Base-by-base conservation (phyloP, 2,888 invertebrate species). In the Clostera curtula region DNA sequence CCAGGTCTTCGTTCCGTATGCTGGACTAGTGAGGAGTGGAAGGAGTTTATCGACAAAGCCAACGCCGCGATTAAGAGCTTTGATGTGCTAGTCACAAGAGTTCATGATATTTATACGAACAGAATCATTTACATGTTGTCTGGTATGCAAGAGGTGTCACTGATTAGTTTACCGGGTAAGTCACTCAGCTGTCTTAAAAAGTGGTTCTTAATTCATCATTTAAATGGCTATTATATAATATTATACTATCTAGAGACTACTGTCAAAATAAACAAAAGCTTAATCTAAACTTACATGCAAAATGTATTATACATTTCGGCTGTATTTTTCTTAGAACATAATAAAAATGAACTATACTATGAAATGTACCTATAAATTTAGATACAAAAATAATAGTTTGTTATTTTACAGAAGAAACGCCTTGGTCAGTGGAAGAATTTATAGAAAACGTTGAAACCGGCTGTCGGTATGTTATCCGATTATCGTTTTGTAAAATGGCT, bases 61-160 rank as follows among this genome's bases (percentile, higher is more conserved):
- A 90, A 91, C 40, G 86, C 88, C 18, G 92, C 93, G 10, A 91
- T 97, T 12, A 88, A 90, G 42, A 89, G 90, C 29, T 95, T 97
- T 58, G 93, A 95, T 45, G 87, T 88, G 8, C 64, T 90, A 45
- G 88, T 89, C 5, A 89, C 89, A 7, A 88, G 95, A 45, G 93
- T 96, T 3, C 93, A 93, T 52, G 97, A 97, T 61, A 93, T 97
- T 33, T 94, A 96, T 57, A 89, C 91, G 3, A 96, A 96, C 66
- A 89, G 97, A 56, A 96, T 97, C 43, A 87, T 96, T 31, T 92
- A 94, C 57, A 93, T 96, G 14, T 77, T 97, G 14, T 86, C 89
- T 33, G 92, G 93, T 40, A 97, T 97, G 95, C 93, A 94, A 59
- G 89, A 89, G 26, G 89, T 93, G n/a, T 88, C 90, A 0, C 77